These are phyloP conservation scores for Drosophila paramelanica DNA, from an alignment of 2,888 invertebrate genomes.

Conservation along the genomic window DNA sequence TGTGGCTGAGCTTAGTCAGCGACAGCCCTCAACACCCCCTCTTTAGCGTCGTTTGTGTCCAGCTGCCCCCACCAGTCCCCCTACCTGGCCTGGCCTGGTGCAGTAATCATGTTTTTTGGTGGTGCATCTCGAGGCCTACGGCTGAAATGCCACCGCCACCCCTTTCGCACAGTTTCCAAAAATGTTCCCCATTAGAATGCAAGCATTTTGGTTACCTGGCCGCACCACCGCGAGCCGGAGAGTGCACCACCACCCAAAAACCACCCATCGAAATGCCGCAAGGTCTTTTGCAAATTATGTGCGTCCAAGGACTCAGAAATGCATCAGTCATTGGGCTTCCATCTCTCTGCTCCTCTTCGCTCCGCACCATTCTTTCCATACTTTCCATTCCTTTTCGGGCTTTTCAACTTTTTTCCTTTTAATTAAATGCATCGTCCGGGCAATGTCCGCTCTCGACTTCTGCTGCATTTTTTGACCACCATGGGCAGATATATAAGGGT, in stretches of 20 bases:
- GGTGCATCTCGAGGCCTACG: conserved; percentile 58
- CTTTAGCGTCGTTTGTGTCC: conserved; percentile 1
- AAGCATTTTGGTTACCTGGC: conserved; percentile 37
- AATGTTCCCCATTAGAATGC: conserved; percentile 36
- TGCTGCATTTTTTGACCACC: conserved; percentile 50
- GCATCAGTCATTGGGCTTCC: conserved; percentile 45
- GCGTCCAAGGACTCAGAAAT: conserved; percentile 60
- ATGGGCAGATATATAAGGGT: conserved; percentile 30
- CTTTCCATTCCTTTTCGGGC: conserved; percentile 1
- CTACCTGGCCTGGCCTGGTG: conserved; percentile 11
- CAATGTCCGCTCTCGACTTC: conserved; percentile 24
- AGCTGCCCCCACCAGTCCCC: not conserved
- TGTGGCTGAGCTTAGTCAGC: conserved; percentile 51
- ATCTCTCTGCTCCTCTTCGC: not conserved
- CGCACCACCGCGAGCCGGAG: not conserved
- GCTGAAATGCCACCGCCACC: conserved; percentile 47
- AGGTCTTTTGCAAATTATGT: conserved; percentile 54
- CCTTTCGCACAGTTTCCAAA: conserved; percentile 34
- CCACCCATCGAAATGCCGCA: conserved; percentile 23
- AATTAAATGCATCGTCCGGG: conserved; percentile 69
- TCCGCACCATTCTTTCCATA: not conserved
- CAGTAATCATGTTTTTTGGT: conserved; percentile 57
- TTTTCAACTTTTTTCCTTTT: conserved; percentile 31
- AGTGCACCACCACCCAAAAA: not conserved
- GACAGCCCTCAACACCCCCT: not conserved